These are phyloP conservation scores for Uropetala carovei DNA, from an alignment of 2,888 invertebrate species.

Conservation along the genomic window DNA sequence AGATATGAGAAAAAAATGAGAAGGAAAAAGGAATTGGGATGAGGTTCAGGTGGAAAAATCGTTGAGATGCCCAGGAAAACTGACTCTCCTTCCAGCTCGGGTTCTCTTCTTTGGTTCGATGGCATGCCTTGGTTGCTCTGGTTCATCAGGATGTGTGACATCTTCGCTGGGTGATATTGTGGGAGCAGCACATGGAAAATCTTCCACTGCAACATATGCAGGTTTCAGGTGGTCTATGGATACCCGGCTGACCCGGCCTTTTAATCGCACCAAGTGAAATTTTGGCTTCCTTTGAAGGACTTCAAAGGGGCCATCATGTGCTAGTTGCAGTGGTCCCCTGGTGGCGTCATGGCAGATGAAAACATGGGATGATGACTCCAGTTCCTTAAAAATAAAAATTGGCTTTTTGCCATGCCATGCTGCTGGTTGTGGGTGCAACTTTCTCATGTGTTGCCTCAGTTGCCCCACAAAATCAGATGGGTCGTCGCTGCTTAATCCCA, in stretches of 20 bases:
- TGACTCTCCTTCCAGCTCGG: not conserved
- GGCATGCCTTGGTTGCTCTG: not conserved
- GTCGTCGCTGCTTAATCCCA: not conserved
- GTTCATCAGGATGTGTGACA: not conserved
- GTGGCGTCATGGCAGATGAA: not conserved
- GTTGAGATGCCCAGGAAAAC: not conserved
- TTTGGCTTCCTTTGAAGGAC: not conserved
- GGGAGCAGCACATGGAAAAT: not conserved
- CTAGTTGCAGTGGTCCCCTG: not conserved
- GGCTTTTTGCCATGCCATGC: not conserved
- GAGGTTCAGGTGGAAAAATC: not conserved
- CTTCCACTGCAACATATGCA: not conserved
- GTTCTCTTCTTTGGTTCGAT: not conserved
- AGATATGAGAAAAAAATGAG: not conserved
- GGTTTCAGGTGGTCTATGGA: not conserved
- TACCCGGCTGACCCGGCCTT: not conserved
- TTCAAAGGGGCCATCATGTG: not conserved
- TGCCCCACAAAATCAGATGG: not conserved
- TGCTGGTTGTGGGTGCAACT: not conserved
- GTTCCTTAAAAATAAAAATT: not conserved
- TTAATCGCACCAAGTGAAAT: not conserved
- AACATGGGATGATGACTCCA: not conserved
- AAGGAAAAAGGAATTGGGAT: not conserved
- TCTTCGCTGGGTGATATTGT: not conserved
- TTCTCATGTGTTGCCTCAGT: not conserved